Evolutionary conservation across 2,797 vertebrate species (phyloP).

Genomic region (Yasuhikotakia modesta): DNA sequence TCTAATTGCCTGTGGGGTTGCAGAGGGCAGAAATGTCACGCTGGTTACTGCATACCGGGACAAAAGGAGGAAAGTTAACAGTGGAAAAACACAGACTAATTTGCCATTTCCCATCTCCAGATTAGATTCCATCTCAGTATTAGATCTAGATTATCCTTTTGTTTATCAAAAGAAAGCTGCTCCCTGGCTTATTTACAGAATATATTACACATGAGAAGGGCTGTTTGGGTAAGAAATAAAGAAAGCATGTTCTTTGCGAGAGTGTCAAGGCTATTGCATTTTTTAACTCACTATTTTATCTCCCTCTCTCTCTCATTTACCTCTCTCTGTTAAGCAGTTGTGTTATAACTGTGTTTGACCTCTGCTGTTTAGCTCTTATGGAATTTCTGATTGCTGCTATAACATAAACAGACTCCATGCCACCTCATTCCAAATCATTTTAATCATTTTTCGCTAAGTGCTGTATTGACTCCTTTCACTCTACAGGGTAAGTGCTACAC

Average conservation of each 20-base stretch:
- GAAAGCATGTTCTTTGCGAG: neutral
- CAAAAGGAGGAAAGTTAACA: conserved; percentile 63
- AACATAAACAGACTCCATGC: conserved; percentile 30
- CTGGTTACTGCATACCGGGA: conserved; percentile 57
- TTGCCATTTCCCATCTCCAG: conserved; percentile 66
- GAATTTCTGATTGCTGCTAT: neutral
- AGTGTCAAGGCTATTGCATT: neutral
- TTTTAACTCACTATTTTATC: neutral
- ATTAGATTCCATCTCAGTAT: neutral
- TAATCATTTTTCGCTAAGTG: conserved; percentile 52
- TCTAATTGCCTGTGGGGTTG: conserved; percentile 75
- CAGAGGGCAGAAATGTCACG: conserved; percentile 71
- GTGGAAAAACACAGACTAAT: conserved; percentile 66
- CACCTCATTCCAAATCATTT: conserved; percentile 45
- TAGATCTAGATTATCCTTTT: conserved; percentile 59
- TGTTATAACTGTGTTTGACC: neutral
- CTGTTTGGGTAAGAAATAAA: conserved; percentile 24
- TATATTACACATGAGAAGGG: conserved; percentile 40
- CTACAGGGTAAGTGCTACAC: conserved; percentile 38
- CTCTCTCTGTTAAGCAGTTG: neutral
- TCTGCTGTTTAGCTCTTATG: neutral
- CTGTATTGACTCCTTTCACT: conserved; percentile 49
- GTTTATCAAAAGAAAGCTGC: conserved; percentile 52
- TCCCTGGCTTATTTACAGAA: conserved; percentile 54
- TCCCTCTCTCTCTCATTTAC: neutral